These are phyloP conservation scores for Melanogrammus aeglefinus DNA, from an alignment of 2,797 vertebrate species.

Conservation along the genomic window DNA sequence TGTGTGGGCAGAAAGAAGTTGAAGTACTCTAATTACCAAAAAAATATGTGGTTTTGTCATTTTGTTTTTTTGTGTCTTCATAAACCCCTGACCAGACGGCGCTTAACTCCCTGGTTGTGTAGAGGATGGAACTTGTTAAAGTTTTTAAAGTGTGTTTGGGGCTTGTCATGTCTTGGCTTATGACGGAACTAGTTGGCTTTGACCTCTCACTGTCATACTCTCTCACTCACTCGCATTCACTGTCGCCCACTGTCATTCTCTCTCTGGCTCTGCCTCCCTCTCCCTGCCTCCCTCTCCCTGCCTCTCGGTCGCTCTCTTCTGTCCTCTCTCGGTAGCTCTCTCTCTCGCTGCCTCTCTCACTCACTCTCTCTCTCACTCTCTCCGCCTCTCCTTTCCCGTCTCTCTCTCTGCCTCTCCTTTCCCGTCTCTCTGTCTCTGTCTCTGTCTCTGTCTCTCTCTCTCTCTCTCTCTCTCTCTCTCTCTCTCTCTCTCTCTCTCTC, in stretches of 20 bases:
- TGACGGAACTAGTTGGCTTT: no score
- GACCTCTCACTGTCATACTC: background rate
- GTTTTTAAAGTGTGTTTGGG: no score
- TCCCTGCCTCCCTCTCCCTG: slow-evolving; percentile 34
- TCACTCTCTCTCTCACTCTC: no score
- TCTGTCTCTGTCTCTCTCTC: no score
- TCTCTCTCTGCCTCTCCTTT: background rate
- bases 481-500: background rate
- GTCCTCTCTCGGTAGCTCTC: no score
- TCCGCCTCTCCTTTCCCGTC: no score
- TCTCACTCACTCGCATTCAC: background rate
- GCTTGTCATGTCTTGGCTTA: slow-evolving; percentile 22
- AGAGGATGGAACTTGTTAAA: slow-evolving; percentile 11
- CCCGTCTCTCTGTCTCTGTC: no score
- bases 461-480: no score
- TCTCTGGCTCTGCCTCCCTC: slow-evolving; percentile 36
- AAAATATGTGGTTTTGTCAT: slow-evolving; percentile 42
- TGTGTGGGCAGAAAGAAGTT: slow-evolving; percentile 44
- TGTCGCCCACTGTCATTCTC: background rate
- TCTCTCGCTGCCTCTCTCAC: no score
- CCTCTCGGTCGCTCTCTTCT: background rate
- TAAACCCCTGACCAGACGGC: slow-evolving; percentile 60
- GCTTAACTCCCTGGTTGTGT: slow-evolving; percentile 51
- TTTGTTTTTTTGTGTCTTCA: slow-evolving; percentile 45
- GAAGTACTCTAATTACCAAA: no score